Base-by-base conservation (phyloP, 2,113 vertebrate genomes). In the Zosterops pallidus region DNA sequence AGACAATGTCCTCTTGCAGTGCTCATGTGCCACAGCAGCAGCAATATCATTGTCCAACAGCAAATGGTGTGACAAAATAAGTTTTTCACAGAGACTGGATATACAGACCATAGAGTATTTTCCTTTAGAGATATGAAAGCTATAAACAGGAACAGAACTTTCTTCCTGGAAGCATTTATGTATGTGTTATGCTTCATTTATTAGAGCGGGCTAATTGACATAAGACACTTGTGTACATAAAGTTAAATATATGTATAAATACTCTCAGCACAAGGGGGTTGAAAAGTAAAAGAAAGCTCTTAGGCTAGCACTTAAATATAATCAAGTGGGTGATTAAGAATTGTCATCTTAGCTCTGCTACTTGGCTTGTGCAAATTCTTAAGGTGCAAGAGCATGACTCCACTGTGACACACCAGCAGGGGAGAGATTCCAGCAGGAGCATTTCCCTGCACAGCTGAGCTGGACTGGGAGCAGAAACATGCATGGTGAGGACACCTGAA, bases 361-460 rank as follows among this genome's bases (percentile, higher is more conserved):
- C 68, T 94, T 74, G 87, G 44, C 70, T 85, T 29, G 16, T 13
- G 33, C 21, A 26, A 0, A 1, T 65, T 28, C 26, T n/a, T 22
- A 13, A 35, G 2, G 12, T 23, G 65, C 21, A 68, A 42, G n/a
- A 83, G 39, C 25, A 37, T 0, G 0, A 42, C 29, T 64, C 29
- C 0, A 1, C 41, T 56, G 42, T 55, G 49, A 52, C 33, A 21
- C 0, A 0, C 21, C 0, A 0, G n/a, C 3, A 12, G 31, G 47
- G 52, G 17, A 90, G 53, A 55, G 39, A 31, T 63, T 63, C 39
- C 52, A 68, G 22, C 29, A 15, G 0, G 0, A 79, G 39, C 24
- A 10, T 63, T 88, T 68, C 0, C 0, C 72, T 18, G 29, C 0
- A 4, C 15, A 52, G 31, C 14, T 2, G 5, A 67, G 25, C 57